A percentile compares a stretch with the other conserved stretches of the same genome.
phyloP scores from a whole-genome alignment of 2,113 vertebrate species.

The Python bivittatus region DNA sequence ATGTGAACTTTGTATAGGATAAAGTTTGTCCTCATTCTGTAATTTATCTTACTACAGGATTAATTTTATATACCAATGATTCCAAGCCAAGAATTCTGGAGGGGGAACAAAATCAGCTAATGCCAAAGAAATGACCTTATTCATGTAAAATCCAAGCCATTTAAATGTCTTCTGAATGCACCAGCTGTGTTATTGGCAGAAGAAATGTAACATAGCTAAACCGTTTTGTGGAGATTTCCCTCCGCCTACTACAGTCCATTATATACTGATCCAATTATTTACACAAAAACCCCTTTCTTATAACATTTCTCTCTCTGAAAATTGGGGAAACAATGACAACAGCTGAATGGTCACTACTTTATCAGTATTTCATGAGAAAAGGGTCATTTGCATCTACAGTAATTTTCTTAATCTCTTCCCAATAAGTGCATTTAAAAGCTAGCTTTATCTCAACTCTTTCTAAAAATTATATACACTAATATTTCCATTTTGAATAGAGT shows the following conservation, averaged over 20 bases:
- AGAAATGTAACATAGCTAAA: conserved; percentile 37
- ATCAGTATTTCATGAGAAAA: conserved; percentile 68
- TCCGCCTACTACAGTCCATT: conserved; percentile 40
- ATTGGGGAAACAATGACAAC: conserved; percentile 47
- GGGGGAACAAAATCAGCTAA: conserved; percentile 36
- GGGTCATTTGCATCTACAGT: conserved; percentile 68
- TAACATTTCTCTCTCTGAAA: conserved; percentile 36
- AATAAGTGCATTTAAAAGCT: not conserved
- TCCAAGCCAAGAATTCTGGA: conserved; percentile 54
- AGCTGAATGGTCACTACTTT: conserved; percentile 67
- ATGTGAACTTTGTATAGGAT: conserved; percentile 9
- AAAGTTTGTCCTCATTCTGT: conserved; percentile 34
- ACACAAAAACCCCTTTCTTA: conserved; percentile 73
- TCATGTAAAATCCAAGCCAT: conserved; percentile 56
- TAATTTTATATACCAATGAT: conserved; percentile 32
- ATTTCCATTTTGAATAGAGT: not conserved
- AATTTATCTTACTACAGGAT: conserved; percentile 40
- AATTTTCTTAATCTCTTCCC: not conserved
- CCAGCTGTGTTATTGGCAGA: conserved; percentile 71
- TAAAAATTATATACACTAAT: not conserved
- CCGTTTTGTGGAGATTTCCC: conserved; percentile 45
- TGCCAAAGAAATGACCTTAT: conserved; percentile 64
- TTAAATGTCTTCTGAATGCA: conserved; percentile 51
- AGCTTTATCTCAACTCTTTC: not conserved
- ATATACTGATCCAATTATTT: conserved; percentile 58